Percentiles rank a stretch among this genome's conserved stretches.
These are phyloP conservation scores for Tineola bisselliella DNA, from an alignment of 2,888 invertebrate genomes.

Conservation along the genomic window DNA sequence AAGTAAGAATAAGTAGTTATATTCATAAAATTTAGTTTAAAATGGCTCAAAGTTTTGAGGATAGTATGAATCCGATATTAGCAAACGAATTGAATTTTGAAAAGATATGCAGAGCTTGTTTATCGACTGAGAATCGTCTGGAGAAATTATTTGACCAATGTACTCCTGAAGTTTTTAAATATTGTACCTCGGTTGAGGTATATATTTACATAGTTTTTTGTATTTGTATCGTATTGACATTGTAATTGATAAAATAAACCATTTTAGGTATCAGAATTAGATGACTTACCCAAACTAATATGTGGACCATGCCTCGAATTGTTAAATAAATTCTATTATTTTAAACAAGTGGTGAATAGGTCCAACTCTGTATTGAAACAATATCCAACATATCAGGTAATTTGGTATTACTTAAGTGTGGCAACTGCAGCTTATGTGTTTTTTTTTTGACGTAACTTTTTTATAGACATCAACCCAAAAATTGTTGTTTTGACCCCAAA, in stretches of 20 bases:
- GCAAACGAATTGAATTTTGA: neutral
- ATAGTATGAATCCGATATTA: neutral
- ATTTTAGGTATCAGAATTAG: slow-evolving; percentile 43
- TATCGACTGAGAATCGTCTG: slow-evolving; percentile 46
- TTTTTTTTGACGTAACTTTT: too few relatives aligned
- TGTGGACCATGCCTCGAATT: slow-evolving; percentile 53
- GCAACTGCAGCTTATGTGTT: too few relatives aligned
- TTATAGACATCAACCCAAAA: too few relatives aligned
- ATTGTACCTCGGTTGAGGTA: slow-evolving; percentile 59
- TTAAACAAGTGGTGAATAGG: slow-evolving; percentile 52
- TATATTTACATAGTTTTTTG: too few relatives aligned
- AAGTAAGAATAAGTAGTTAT: too few relatives aligned
- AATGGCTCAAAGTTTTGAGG: neutral
- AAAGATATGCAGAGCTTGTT: slow-evolving; percentile 54
- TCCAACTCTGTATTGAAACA: slow-evolving; percentile 52
- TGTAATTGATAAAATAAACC: too few relatives aligned
- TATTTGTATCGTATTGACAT: too few relatives aligned
- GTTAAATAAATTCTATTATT: slow-evolving; percentile 49
- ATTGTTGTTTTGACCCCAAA: too few relatives aligned
- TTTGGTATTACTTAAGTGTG: too few relatives aligned
- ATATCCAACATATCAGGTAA: slow-evolving; percentile 34
- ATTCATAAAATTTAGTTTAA: neutral
- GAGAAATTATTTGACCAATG: slow-evolving; percentile 50
- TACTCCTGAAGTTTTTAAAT: slow-evolving; percentile 50
- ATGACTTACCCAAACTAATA: slow-evolving; percentile 47